Conservation (phyloP, 2,888 invertebrate genomes). For the Drosophila fungiperda region DNA sequence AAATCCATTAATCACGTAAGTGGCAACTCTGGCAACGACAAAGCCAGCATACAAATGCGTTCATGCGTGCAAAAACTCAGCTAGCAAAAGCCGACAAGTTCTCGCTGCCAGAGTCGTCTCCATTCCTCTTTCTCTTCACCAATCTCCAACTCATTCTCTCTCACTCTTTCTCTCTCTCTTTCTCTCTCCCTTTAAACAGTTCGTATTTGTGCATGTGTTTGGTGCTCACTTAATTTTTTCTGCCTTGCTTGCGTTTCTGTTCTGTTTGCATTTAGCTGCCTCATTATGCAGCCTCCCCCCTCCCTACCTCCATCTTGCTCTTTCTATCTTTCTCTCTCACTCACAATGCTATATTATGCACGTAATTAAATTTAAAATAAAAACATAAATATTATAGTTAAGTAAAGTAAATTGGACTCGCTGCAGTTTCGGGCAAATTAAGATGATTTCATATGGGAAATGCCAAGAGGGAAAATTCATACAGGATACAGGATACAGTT, state of each 20-base stretch:
- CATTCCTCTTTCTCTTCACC: neutral
- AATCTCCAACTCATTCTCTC: neutral
- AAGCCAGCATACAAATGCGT: conserved; percentile 81
- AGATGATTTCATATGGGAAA: neutral
- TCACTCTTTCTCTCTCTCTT: neutral
- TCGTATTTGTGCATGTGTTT: conserved; percentile 35
- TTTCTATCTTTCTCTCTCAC: neutral
- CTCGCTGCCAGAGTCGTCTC: conserved; percentile 7
- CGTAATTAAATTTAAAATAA: conserved; percentile 56
- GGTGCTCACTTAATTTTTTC: conserved; percentile 67
- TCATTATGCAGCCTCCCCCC: conserved; percentile 59
- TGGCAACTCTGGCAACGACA: conserved; percentile 78
- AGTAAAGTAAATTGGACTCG: conserved; percentile 26
- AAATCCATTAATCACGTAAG: conserved; percentile 83
- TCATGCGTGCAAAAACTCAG: conserved; percentile 73
- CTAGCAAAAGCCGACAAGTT: conserved; percentile 68
- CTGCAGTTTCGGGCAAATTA: conserved; percentile 11
- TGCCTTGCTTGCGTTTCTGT: conserved; percentile 60
- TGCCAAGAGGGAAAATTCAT: neutral
- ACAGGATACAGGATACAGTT: neutral
- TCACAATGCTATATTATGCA: conserved; percentile 38
- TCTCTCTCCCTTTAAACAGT: conserved; percentile 5
- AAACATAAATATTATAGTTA: conserved; percentile 32
- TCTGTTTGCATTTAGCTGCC: conserved; percentile 75
- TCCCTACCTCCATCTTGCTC: neutral